phyloP scores from a whole-genome alignment of 2,888 invertebrate species.

The Melinaea menophilus region DNA sequence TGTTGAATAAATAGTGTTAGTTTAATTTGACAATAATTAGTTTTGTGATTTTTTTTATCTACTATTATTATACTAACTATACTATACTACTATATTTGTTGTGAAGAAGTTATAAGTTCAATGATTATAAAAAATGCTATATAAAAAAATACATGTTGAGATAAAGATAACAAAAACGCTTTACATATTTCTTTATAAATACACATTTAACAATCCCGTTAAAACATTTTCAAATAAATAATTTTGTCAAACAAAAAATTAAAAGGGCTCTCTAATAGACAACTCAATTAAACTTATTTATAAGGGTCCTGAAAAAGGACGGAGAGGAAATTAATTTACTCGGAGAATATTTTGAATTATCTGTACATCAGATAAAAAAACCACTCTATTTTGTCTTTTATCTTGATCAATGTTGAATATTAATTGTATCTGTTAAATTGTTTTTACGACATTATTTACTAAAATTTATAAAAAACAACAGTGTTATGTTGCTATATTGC shows the following conservation, averaged over 20 bases:
- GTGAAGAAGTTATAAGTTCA: too few species aligned
- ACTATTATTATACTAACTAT: too few species aligned
- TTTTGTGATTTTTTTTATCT: too few species aligned
- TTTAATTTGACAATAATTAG: too few species aligned
- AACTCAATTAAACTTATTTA: slow-evolving; percentile 31
- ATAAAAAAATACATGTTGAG: too few species aligned
- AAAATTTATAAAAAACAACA: neutral
- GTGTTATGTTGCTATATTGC: neutral
- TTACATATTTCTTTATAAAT: slow-evolving; percentile 10
- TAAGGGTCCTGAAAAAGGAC: slow-evolving; percentile 17
- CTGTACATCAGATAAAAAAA: slow-evolving; percentile 23
- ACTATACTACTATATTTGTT: too few species aligned
- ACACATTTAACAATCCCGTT: neutral
- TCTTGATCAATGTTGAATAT: slow-evolving; percentile 27
- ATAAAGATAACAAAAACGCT: neutral
- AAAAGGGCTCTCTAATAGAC: slow-evolving; percentile 27
- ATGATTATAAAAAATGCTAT: too few species aligned
- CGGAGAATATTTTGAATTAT: slow-evolving; percentile 22
- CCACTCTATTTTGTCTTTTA: slow-evolving; percentile 24
- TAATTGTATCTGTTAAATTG: slow-evolving; percentile 13
- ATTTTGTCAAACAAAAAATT: slow-evolving; percentile 22
- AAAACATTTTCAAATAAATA: neutral
- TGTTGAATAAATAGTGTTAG: too few species aligned
- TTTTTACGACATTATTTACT: neutral
- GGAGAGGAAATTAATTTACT: slow-evolving; percentile 27